Base-by-base conservation (phyloP, 2,113 vertebrate genomes). In the Labrus mixtus region DNA sequence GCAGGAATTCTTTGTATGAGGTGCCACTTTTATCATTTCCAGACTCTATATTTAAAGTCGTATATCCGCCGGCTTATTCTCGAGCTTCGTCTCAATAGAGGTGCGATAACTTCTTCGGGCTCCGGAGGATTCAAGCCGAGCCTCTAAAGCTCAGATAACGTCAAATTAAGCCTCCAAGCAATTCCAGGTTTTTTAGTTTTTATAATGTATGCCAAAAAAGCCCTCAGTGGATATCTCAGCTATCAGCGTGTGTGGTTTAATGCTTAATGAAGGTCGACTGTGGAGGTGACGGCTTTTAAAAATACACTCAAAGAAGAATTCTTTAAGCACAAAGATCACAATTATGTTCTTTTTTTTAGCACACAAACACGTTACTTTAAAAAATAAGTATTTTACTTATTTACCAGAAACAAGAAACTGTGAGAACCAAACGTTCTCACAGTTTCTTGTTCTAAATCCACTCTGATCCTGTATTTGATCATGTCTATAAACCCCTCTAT, bases 181-280 rank as follows among this genome's bases (percentile, higher is more conserved):
- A 7, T 50, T 50, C 8, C 3, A 36, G 23, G 3, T 19, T 19
- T 19, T 19, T 6, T 1, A n/a, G 1, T 13, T 41, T 48, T 51
- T 20, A 60, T 33, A 13, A 61, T 61, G 19, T 4, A 46, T 48
- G 4, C 10, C 3, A 51, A 41, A 57, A 57, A 65, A 66, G 19
- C 64, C 46, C 33, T 12, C 23, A 15, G 2, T 9, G 0, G 15
- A 46, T 64, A 64, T 74, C 53, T 46, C 11, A 25, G 45, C 19
- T 48, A 48, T 48, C 46, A 48, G 46, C 10, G 29, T 1, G 13
- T 20, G 12, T 1, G 20, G 61, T 12, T 65, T 41, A 36, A 65
- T 1, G 50, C 48, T 63, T 8, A 58, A 41, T 20, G 45, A 48
- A 67, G 62, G 73, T 66, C 43, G 62, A n/a, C 51, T 43, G 11